Conservation (phyloP, 2,888 invertebrate species). For the Xiphydria camelus region DNA sequence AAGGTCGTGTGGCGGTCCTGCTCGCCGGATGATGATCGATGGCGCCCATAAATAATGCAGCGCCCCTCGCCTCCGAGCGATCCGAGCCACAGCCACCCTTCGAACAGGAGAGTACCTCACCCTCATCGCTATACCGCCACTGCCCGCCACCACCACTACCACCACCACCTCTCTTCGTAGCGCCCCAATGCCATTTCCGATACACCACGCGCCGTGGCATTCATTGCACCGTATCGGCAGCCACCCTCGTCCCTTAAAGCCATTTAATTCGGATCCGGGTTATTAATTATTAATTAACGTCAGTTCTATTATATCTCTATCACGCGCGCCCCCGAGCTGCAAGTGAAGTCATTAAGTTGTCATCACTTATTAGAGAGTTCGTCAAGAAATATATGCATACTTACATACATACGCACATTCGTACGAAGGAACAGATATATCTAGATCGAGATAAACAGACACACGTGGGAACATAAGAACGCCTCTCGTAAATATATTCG, state of each 20-base stretch:
- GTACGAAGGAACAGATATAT: too few relatives aligned
- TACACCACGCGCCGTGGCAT: constrained; percentile 32
- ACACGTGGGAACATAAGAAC: too few relatives aligned
- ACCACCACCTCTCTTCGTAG: constrained; percentile 24
- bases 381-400: too few relatives aligned
- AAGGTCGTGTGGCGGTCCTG: constrained; percentile 42
- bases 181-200: constrained; percentile 46
- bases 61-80: constrained; percentile 40
- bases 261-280: constrained; percentile 56
- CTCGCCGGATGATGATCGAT: constrained; percentile 54
- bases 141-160: constrained; percentile 16
- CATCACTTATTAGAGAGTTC: constrained; percentile 43
- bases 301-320: constrained; percentile 53
- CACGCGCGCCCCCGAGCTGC: constrained; percentile 34
- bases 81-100: constrained; percentile 30
- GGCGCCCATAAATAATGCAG: constrained; percentile 56
- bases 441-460: too few relatives aligned
- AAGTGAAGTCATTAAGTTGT: constrained; percentile 51
- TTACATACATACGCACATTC: too few relatives aligned
- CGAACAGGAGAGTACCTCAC: constrained; percentile 33
- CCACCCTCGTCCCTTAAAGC: constrained; percentile 48
- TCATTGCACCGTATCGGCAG: constrained; percentile 36
- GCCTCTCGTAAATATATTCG: too few relatives aligned
- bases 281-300: constrained; percentile 57
- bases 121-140: constrained; percentile 22